Base-by-base conservation (phyloP, 2,797 vertebrate species). In the Bryconaethiops microstoma region DNA sequence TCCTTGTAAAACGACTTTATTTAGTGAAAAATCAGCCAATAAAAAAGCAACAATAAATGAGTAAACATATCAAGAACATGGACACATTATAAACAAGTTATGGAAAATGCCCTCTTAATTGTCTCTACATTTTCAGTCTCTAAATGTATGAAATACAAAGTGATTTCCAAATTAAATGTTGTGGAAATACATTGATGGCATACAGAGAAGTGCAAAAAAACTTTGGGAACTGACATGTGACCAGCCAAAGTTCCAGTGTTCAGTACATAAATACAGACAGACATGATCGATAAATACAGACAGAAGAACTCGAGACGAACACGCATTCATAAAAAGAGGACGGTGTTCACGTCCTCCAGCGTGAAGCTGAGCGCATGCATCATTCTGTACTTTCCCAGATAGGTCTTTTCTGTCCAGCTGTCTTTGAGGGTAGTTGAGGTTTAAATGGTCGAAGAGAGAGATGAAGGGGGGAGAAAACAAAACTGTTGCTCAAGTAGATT, bases 171-270 rank as follows among this genome's bases (percentile, higher is more conserved):
- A 64, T 62, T 5, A 57, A 80, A 35, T 10, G 0, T 40, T 71
- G 35, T 12, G 25, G 54, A 17, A 74, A 57, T 74, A 88, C 83
- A 88, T 86, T 0, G 89, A 86, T 71, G 77, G 80, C 87, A 85
- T 40, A 90, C 82, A 91, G 86, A 87, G 78, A 81, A 78, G 86
- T 88, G 86, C 84, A 35, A 83, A 82, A 45, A 89, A 2, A 29
- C 82, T 83, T 88, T 74, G 90, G 90, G 91, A 91, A 91, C 69
- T 91, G 88, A 90, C 91, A 90, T 92, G 90, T 93, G 90, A 91
- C 90, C 89, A 91, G 91, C 88, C 90, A 93, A 90, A 87, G 88
- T 89, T 93, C 91, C 92, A 91, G 90, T 69, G 90, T 68, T 86
- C 23, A 67, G 81, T 82, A 82, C 85, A 91, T 90, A 91, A 90